phyloP scores from a whole-genome alignment of 1,140 invertebrate genomes.

The Cotesia typhae region DNA sequence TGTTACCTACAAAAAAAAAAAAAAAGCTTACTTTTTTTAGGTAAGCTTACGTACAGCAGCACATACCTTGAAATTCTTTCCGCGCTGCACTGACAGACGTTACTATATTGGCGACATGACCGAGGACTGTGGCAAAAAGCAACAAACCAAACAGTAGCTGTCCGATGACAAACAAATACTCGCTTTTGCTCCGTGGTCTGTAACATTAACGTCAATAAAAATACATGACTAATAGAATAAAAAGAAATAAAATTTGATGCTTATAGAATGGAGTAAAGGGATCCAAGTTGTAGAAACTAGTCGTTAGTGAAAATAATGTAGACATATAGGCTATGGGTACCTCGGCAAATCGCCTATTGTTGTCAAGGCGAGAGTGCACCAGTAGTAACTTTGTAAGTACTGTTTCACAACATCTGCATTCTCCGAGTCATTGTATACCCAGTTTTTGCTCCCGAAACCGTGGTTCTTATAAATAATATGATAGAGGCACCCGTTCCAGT shows the following conservation, averaged over 20 bases:
- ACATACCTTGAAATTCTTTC: constrained; percentile 95
- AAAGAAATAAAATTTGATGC: constrained; percentile 3
- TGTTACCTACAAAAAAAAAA: too few relatives aligned
- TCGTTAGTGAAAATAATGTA: constrained; percentile 13
- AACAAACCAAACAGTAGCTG: constrained; percentile 90
- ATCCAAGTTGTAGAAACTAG: not conserved
- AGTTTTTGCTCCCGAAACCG: constrained; percentile 90
- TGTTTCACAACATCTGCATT: constrained; percentile 89
- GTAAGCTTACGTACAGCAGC: not conserved
- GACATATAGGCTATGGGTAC: constrained; percentile 39
- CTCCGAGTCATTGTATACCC: constrained; percentile 86
- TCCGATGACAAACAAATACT: constrained; percentile 90
- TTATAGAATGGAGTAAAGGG: too few relatives aligned
- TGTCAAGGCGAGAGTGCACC: constrained; percentile 95
- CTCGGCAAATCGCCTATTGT: constrained; percentile 78
- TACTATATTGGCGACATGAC: constrained; percentile 95
- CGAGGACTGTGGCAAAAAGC: constrained; percentile 90
- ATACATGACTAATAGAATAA: constrained; percentile 8
- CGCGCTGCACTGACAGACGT: constrained; percentile 92
- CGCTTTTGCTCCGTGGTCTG: constrained; percentile 85
- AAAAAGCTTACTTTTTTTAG: not conserved
- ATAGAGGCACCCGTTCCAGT: constrained; percentile 99
- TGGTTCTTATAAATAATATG: constrained; percentile 95
- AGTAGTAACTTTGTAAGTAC: constrained; percentile 97
- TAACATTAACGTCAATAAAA: constrained; percentile 33